Percentiles rank a stretch among this genome's conserved stretches.
Conservation (phyloP, 2,888 invertebrate genomes). For the Noctua fimbriata region DNA sequence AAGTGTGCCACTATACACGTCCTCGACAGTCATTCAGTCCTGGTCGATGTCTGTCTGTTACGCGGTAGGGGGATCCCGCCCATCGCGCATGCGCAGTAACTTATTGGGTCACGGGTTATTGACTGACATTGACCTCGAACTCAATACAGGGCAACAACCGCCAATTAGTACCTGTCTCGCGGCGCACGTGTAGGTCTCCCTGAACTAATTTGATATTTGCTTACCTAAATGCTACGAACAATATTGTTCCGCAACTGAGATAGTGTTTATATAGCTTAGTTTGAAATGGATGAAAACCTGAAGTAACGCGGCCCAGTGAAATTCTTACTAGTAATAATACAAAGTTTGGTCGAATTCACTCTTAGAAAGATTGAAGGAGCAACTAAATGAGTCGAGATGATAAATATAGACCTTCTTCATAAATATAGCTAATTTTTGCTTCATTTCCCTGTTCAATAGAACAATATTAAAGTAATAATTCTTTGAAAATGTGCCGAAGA, state of each 20-base stretch:
- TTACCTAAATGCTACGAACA: not conserved
- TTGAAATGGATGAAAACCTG: not conserved
- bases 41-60: slow-evolving; percentile 14
- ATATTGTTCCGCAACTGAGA: not conserved
- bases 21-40: slow-evolving; percentile 5
- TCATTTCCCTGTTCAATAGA: not conserved
- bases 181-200: not conserved
- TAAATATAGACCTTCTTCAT: not conserved
- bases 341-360: not conserved
- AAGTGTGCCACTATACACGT: slow-evolving; percentile 1
- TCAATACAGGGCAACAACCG: not conserved
- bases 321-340: not conserved
- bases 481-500: not conserved
- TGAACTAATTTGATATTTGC: not conserved
- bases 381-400: not conserved
- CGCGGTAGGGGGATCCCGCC: not conserved
- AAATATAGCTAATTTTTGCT: not conserved
- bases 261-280: not conserved
- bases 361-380: too few relatives aligned
- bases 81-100: slow-evolving; percentile 27
- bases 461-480: not conserved
- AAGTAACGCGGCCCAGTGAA: too few relatives aligned
- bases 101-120: slow-evolving; percentile 7
- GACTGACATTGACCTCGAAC: slow-evolving; percentile 28
- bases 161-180: not conserved